Conservation (phyloP, 2,113 vertebrate species). For the Hipposideros armiger region DNA sequence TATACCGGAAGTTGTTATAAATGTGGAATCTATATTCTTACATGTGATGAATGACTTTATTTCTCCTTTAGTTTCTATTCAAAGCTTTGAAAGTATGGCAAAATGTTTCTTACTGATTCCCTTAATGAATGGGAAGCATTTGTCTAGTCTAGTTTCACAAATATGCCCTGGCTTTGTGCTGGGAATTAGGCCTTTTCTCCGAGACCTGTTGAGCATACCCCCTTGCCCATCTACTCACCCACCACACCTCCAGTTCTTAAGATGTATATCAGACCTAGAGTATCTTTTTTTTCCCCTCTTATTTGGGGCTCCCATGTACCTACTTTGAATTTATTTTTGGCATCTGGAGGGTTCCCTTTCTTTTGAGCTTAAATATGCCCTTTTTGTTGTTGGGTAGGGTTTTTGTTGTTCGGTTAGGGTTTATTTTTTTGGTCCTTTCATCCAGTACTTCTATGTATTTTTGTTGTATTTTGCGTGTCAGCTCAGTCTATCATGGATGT, state of each 20-base stretch:
- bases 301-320: not conserved
- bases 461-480: not conserved
- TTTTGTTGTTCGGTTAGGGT: not conserved
- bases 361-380: slow-evolving; percentile 19
- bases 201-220: not conserved
- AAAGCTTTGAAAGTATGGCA: slow-evolving; percentile 9
- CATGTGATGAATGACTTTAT: slow-evolving; percentile 5
- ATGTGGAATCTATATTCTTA: not conserved
- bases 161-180: not conserved
- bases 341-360: not conserved
- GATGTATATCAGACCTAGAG: not conserved
- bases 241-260: not conserved
- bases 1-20: not conserved
- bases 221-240: too few species aligned
- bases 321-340: slow-evolving; percentile 44
- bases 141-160: slow-evolving; percentile 38
- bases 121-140: not conserved
- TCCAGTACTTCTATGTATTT: not conserved
- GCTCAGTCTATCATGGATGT: not conserved
- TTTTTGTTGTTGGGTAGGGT: not conserved
- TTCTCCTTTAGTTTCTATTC: slow-evolving; percentile 14
- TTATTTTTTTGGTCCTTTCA: slow-evolving; percentile 1
- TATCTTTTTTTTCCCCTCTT: not conserved
- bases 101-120: not conserved
- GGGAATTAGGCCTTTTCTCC: not conserved